Evolutionary conservation across 1,140 invertebrate species (phyloP).

Genomic region (Manduca sexta): DNA sequence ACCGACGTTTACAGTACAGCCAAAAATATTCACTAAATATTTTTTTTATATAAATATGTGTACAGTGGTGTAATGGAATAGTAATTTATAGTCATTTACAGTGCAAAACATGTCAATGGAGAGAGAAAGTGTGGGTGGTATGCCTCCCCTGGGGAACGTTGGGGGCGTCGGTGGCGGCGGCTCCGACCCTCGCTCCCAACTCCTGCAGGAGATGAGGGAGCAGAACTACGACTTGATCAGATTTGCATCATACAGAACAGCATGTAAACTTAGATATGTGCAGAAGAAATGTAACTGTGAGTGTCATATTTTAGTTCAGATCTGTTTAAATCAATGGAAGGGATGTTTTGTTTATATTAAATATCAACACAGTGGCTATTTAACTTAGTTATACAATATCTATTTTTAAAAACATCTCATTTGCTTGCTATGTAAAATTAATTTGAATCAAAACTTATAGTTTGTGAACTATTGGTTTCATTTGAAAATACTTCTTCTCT

Average conservation of each 20-base stretch:
- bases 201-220: conserved; percentile 88
- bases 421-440: too few species aligned
- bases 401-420: too few species aligned
- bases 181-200: conserved; percentile 78
- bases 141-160: conserved; percentile 21
- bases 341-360: too few species aligned
- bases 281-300: conserved; percentile 96
- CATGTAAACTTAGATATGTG: conserved; percentile 96
- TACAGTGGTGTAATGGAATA: not conserved
- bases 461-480: too few species aligned
- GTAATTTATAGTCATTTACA: too few species aligned
- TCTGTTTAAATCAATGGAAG: conserved; percentile 8
- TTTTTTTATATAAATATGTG: not conserved
- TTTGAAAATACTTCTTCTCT: too few species aligned
- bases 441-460: too few species aligned
- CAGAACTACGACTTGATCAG: conserved; percentile 97
- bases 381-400: too few species aligned
- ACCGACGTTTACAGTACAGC: too few species aligned
- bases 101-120: conserved; percentile 46
- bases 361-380: too few species aligned
- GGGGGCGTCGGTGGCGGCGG: conserved; percentile 35
- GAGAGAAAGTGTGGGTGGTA: conserved; percentile 38
- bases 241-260: conserved; percentile 97
- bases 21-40: too few species aligned
- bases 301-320: conserved; percentile 35